Evolutionary conservation across 2,888 invertebrate species (phyloP).

Genomic region (Acleris holmiana): DNA sequence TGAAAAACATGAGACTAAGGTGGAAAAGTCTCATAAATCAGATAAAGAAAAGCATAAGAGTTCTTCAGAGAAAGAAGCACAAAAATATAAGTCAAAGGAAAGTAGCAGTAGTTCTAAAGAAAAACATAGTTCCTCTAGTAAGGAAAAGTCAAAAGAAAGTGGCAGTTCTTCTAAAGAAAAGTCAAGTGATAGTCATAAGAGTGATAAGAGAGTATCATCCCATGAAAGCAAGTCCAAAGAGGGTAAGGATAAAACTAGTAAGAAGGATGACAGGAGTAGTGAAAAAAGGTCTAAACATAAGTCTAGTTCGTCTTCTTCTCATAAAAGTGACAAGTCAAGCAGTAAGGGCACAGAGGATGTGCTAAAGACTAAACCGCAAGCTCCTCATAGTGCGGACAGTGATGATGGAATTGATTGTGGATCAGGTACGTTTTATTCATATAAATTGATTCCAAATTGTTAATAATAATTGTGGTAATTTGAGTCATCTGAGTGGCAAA

Average conservation of each 20-base stretch:
- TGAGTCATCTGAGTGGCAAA: too few relatives aligned
- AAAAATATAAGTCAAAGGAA: conserved; percentile 61
- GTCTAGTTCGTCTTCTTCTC: conserved; percentile 64
- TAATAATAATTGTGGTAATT: too few relatives aligned
- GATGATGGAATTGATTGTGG: conserved; percentile 88
- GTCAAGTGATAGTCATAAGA: conserved; percentile 61
- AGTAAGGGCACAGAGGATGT: conserved; percentile 68
- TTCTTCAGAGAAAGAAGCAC: conserved; percentile 59
- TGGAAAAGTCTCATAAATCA: conserved; percentile 47
- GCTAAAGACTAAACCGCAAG: conserved; percentile 74
- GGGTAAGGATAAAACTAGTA: conserved; percentile 24
- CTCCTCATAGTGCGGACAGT: conserved; percentile 61
- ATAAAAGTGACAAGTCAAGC: conserved; percentile 63
- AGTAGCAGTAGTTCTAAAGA: conserved; percentile 65
- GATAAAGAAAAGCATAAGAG: conserved; percentile 57
- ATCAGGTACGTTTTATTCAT: conserved; percentile 79
- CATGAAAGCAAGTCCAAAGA: conserved; percentile 59
- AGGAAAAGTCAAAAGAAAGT: conserved; percentile 67
- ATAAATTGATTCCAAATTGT: too few relatives aligned
- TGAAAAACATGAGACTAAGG: conserved; percentile 42
- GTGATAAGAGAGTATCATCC: conserved; percentile 64
- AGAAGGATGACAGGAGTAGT: conserved; percentile 40
- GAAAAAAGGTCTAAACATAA: conserved; percentile 67
- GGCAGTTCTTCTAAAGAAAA: conserved; percentile 72
- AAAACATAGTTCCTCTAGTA: conserved; percentile 67